Percentiles rank a stretch among this genome's conserved stretches.
These are phyloP conservation scores for Halesus radiatus DNA, from an alignment of 1,140 invertebrate species.

Conservation along the genomic window DNA sequence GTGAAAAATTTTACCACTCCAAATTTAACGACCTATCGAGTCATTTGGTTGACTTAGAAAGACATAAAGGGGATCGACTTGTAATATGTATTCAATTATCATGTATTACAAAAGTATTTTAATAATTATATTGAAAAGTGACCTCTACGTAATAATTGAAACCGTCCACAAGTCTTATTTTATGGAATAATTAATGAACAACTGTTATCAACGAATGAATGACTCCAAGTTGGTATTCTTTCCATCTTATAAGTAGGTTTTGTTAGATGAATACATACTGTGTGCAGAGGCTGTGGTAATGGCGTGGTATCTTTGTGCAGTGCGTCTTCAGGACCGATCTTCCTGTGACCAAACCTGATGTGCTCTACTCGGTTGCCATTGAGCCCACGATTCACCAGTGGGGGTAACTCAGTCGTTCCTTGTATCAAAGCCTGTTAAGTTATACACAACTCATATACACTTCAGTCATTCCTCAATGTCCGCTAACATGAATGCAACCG, in stretches of 20 bases:
- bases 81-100: too few relatives aligned
- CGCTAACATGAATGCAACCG: too few relatives aligned
- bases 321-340: slow-evolving; percentile 53
- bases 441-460: slow-evolving; percentile 48
- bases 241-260: slow-evolving; percentile 5
- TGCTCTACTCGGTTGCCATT: slow-evolving; percentile 56
- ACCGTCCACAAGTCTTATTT: too few relatives aligned
- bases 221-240: not conserved
- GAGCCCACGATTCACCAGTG: slow-evolving; percentile 44
- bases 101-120: too few relatives aligned
- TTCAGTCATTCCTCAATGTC: slow-evolving; percentile 16
- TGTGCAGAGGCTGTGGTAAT: slow-evolving; percentile 50
- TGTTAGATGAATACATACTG: slow-evolving; percentile 49
- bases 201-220: too few relatives aligned
- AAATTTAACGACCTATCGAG: too few relatives aligned
- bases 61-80: too few relatives aligned
- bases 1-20: too few relatives aligned
- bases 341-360: slow-evolving; percentile 54
- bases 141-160: too few relatives aligned
- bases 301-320: slow-evolving; percentile 53
- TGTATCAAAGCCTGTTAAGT: slow-evolving; percentile 55
- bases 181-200: too few relatives aligned
- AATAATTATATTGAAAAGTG: too few relatives aligned
- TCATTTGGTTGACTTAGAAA: too few relatives aligned
- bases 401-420: slow-evolving; percentile 50